A percentile compares a stretch with the other conserved stretches of the same genome.
Evolutionary conservation across 2,113 vertebrate genomes (phyloP).

Genomic region (Urocynchramus pylzowi): DNA sequence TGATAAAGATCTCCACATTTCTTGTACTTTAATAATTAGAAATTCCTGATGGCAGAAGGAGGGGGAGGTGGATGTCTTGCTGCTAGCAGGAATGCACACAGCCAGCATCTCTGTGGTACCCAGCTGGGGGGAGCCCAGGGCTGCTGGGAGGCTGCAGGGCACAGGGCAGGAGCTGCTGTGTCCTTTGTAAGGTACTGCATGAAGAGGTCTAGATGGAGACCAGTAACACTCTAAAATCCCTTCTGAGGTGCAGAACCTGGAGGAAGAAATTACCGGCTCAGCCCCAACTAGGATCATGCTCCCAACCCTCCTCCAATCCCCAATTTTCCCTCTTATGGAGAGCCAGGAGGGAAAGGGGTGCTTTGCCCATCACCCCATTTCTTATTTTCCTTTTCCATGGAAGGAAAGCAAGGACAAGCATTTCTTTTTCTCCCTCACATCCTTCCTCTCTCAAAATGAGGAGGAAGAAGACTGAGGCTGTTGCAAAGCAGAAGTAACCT

Average conservation of each 20-base stretch:
- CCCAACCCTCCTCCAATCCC: neutral
- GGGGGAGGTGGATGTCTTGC: neutral
- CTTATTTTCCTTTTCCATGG: neutral
- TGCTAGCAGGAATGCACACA: neutral
- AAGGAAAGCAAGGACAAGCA: neutral
- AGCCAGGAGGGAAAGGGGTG: neutral
- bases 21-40: neutral
- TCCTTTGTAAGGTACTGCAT: neutral
- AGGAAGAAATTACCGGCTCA: neutral
- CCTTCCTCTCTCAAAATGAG: neutral
- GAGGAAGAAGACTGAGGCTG: neutral
- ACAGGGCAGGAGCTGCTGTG: neutral
- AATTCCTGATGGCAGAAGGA: neutral
- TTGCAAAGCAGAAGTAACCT: neutral
- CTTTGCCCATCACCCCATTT: neutral
- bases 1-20: neutral
- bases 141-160: neutral
- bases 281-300: neutral
- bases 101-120: neutral
- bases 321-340: fast-evolving
- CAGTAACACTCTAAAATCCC: neutral
- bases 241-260: neutral
- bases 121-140: neutral
- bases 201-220: neutral
- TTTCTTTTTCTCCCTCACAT: neutral